Evolutionary conservation across 2,888 invertebrate genomes (phyloP).

Genomic region (Scrobipalpa costella): DNA sequence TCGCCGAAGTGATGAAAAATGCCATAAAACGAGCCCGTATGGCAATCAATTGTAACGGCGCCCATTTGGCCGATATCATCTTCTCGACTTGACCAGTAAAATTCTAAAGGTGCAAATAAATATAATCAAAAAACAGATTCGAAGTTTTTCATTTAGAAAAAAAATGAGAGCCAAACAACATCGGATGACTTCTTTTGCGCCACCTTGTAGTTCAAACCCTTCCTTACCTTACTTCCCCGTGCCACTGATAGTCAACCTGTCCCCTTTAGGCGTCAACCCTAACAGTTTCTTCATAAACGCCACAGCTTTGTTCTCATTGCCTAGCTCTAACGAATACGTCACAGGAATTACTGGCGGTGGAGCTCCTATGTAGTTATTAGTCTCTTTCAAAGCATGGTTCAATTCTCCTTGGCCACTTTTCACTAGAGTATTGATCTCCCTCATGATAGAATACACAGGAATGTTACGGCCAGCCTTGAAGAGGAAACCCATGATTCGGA

Average conservation of each 20-base stretch:
- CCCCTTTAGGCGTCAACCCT: conserved; percentile 52
- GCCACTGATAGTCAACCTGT: conserved; percentile 51
- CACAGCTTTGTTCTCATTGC: conserved; percentile 46
- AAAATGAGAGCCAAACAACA: no score
- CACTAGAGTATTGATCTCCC: conserved; percentile 64
- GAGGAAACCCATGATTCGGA: conserved; percentile 55
- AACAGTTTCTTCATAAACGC: conserved; percentile 57
- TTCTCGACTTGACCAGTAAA: no score
- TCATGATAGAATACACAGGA: conserved; percentile 58
- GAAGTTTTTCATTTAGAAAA: no score
- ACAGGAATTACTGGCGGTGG: conserved; percentile 42
- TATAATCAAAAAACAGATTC: no score
- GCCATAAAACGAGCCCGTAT: no score
- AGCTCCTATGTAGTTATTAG: conserved; percentile 58
- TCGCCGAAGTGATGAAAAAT: no score
- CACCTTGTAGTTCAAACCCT: neutral
- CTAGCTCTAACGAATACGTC: conserved; percentile 55
- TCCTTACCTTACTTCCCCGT: conserved; percentile 39
- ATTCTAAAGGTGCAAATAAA: no score
- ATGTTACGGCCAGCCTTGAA: conserved; percentile 51
- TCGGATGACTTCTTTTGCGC: no score
- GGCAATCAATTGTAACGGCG: no score
- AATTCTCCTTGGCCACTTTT: conserved; percentile 59
- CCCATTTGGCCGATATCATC: no score
- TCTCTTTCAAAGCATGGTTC: conserved; percentile 55